phyloP scores from a whole-genome alignment of 2,797 vertebrate species.

The Cirrhinus mrigala region DNA sequence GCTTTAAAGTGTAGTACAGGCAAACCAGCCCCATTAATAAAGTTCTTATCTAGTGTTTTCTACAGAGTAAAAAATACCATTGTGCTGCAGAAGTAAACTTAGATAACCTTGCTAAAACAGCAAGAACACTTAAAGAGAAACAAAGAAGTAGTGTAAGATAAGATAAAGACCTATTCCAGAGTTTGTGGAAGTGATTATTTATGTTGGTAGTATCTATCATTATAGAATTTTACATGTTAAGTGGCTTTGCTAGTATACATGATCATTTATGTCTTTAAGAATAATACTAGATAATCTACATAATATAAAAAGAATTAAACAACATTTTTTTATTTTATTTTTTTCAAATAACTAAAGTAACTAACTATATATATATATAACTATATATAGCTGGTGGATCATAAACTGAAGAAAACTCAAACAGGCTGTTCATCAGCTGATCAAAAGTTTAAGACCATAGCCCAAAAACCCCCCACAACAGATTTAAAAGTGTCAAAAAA shows the following conservation, averaged over 20 bases:
- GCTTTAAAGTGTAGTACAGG: neutral
- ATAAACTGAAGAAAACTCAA: too few relatives aligned
- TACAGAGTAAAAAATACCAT: neutral
- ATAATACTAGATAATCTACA: too few relatives aligned
- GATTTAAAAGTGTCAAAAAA: too few relatives aligned
- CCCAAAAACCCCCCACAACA: too few relatives aligned
- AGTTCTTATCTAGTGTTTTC: neutral
- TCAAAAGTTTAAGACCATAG: too few relatives aligned
- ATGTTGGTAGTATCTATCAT: too few relatives aligned
- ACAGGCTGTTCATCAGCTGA: too few relatives aligned
- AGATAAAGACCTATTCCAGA: neutral
- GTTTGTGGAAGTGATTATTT: neutral
- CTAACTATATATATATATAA: too few relatives aligned
- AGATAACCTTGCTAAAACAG: slow-evolving; percentile 44
- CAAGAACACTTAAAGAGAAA: neutral
- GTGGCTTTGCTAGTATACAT: neutral
- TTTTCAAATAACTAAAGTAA: too few relatives aligned
- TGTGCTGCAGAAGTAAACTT: slow-evolving; percentile 67
- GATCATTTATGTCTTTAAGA: neutral
- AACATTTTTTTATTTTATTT: too few relatives aligned
- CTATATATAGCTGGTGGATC: too few relatives aligned
- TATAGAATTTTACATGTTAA: neutral
- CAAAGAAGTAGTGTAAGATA: neutral
- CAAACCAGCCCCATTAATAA: neutral
- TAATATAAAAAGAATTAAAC: neutral